Percentiles rank a stretch among this genome's conserved stretches.
Evolutionary conservation across 2,888 invertebrate species (phyloP).

Genomic region (Prenolepis imparis): DNA sequence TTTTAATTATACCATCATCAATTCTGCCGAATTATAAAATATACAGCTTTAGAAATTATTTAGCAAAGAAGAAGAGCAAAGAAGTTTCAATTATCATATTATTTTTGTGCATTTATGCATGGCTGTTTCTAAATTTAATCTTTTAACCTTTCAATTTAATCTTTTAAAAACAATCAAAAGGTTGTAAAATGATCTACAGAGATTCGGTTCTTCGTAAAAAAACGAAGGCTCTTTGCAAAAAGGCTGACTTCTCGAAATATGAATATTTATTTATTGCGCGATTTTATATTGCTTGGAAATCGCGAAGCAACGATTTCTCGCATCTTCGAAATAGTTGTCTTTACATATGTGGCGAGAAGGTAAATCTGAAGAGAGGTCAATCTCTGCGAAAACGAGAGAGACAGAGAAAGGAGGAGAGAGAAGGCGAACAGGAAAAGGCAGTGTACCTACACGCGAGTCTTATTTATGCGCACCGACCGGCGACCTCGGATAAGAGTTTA

Average conservation of each 20-base stretch:
- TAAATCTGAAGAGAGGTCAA: slow-evolving; percentile 43
- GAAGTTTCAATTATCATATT: neutral
- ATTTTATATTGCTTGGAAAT: slow-evolving; percentile 16
- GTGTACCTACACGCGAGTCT: slow-evolving; percentile 76
- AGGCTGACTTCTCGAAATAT: neutral
- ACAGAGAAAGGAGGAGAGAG: slow-evolving; percentile 7
- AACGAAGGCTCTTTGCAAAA: neutral
- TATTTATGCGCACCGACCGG: slow-evolving; percentile 83
- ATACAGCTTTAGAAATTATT: neutral
- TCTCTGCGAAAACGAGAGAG: neutral
- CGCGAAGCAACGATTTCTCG: slow-evolving; percentile 2
- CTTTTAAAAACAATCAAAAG: neutral
- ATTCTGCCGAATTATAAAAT: neutral
- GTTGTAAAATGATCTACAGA: neutral
- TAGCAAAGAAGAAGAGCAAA: neutral
- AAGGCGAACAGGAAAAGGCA: slow-evolving; percentile 43
- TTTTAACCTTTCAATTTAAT: too few species aligned
- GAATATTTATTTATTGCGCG: neutral
- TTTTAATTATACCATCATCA: neutral
- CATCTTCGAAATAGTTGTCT: slow-evolving; percentile 34
- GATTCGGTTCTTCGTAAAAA: neutral
- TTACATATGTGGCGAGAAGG: slow-evolving; percentile 16
- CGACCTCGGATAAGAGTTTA: slow-evolving; percentile 85
- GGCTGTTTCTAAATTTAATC: neutral
- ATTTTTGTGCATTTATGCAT: neutral